Base-by-base conservation (phyloP, 1,140 invertebrate species). In the Drosophila arawakana region DNA sequence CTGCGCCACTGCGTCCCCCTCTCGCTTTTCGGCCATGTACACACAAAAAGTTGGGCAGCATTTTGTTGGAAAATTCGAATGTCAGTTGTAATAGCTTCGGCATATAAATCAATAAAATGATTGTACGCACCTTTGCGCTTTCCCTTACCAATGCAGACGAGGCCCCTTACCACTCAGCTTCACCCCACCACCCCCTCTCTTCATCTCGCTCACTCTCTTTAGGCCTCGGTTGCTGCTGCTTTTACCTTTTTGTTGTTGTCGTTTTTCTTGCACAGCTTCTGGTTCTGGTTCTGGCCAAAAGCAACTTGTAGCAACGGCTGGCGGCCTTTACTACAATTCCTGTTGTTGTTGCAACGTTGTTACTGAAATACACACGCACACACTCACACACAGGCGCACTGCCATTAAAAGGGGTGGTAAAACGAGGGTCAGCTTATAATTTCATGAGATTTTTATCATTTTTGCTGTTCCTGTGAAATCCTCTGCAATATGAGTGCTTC, bases 31-130 rank as follows among this genome's bases (percentile, higher is more conserved):
- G 63, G 50, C 39, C 67, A 70, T 76, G 62, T 72, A 66, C 62
- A 61, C 43, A 60, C 41, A 76, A 30, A 30, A 30, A 76, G 21
- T 76, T 74, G 72, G 63, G 75, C 71, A 67, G 59, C 70, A 77
- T 73, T 74, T 81, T 67, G 79, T 79, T 88, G 80, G 82, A 86
- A 86, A 86, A 86, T 83, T 86, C 83, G 83, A 90, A 90, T 86
- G 88, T 90, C 88, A 90, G 88, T 90, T 89, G 88, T 90, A 90
- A 90, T 90, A 90, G 88, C 88, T 90, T 90, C 80, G 88, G 88
- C 86, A 90, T 90, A 90, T 90, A 90, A 90, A 90, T 90, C 88
- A 90, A 90, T 90, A 90, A 90, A 90, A 90, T 90, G 86, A 90
- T 90, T 90, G 88, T 90, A 90, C 86, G 88, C 86, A 90, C 88